Base-by-base conservation (phyloP, 1,140 invertebrate species). In the Bradynema listronoti region DNA sequence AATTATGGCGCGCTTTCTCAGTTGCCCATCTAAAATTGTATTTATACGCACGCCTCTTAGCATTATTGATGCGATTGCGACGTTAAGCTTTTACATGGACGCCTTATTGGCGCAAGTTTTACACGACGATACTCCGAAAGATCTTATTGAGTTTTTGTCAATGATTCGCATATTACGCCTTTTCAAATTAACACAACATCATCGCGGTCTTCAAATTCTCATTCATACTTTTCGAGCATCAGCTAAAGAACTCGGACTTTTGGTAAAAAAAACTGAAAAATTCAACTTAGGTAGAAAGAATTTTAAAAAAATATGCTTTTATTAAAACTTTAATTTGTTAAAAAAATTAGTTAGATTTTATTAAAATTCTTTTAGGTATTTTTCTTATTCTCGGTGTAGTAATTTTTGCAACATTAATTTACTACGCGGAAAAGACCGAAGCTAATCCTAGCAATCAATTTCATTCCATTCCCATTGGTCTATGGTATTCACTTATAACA, bases 81-180 rank as follows among this genome's bases (percentile, higher is more conserved):
- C 51, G 27, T 36, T 65, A 29, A 72, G 49, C 42, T 73, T 59
- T 51, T 68, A 71, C 42, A 53, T 57, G 1, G 66, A 69, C 49
- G 46, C 52, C 22, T 36, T 71, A 4, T 30, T 69, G 9, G 57
- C 63, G 9, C 42, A 58, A 9, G 25, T 67, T 54, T 55, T 59
- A 54, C n/a, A 58, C 32, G 65, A 67, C 36, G 61, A 71, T 25
- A 55, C 65, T 3, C 65, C 65, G 1, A 67, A 67, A 54, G 76
- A 78, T 41, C 61, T 76, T 2, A 61, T 77, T 30, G 74, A 98
- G 77, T 95, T 98, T 67, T 84, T 98, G 71, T 94, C 98, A 81
- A 98, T 98, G 83, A 93, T 99, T 86, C 88, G 87, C 66, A 98
- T 99, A 69, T 95, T 98, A 71, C 85, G 94, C 58, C 96, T 99